Base-by-base conservation (phyloP, 2,888 invertebrate genomes). In the Perdita meconis region DNA sequence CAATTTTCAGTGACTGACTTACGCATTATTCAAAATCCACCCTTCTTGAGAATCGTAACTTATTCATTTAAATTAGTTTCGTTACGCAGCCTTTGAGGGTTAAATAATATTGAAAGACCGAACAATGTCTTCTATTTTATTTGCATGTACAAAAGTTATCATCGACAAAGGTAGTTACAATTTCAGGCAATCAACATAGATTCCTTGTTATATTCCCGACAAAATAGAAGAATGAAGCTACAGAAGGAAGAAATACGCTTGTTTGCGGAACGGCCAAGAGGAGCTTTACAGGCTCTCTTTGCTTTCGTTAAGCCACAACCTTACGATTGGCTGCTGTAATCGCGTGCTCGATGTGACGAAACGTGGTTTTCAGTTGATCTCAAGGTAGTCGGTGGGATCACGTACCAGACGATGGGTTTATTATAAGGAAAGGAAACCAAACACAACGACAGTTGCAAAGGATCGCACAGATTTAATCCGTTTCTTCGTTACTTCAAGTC, bases 331-430 rank as follows among this genome's bases (percentile, higher is more conserved):
- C 59, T 65, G 69, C 40, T 75, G 81, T 83, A 83, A 84, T 84
- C 84, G 80, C 77, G 81, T 76, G 74, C 77, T 72, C 73, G 71
- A 80, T 86, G 82, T 38, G 69, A 71, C 77, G 73, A 69, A 78
- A 86, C 84, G 84, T 84, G 86, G 85, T 76, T 82, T 83, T 73
- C 75, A 75, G 66, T 76, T 86, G 85, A 86, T 86, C 86, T 85
- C 82, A 85, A 85, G 78, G 77, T 78, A 70, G 76, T 59, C 71
- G 65, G 70, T 73, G 64, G 77, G 76, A 85, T 86, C 86, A 86
- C 86, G 86, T 80, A 86, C 82, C 79, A 79, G 82, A 80, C 82
- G 74, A 79, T 71, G 66, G 65, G 66, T 84, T 81, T 72, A 65
- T 77, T 81, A 72, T 57, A 69, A 78, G 74, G 60, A 59, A 56